Evolutionary conservation across 2,888 invertebrate species (phyloP).

Genomic region (Cataglyphis albicans): DNA sequence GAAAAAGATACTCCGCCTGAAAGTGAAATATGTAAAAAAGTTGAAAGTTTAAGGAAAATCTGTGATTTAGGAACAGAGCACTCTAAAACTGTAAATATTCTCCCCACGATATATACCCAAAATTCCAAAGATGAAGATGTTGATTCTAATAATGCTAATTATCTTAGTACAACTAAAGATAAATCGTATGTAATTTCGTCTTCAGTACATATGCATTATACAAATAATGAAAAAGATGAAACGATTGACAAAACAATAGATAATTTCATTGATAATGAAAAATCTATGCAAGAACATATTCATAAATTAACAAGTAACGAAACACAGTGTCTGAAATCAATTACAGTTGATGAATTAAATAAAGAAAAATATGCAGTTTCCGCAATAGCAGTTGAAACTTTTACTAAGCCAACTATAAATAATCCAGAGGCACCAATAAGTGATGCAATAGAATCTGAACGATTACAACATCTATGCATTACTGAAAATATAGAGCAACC

Average conservation of each 20-base stretch:
- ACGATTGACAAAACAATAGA: constrained; percentile 22
- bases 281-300: constrained; percentile 14
- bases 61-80: constrained; percentile 70
- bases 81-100: constrained; percentile 65
- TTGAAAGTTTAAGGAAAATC: constrained; percentile 70
- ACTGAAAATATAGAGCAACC: constrained; percentile 35
- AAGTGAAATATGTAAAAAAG: constrained; percentile 58
- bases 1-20: constrained; percentile 65
- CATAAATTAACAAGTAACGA: constrained; percentile 13
- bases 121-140: constrained; percentile 64
- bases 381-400: constrained; percentile 10
- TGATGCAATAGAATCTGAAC: constrained; percentile 13
- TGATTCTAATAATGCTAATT: constrained; percentile 59
- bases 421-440: constrained; percentile 28
- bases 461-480: neutral
- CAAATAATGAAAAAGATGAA: constrained; percentile 21
- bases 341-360: constrained; percentile 3
- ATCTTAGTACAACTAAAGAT: constrained; percentile 58
- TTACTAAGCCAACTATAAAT: constrained; percentile 2
- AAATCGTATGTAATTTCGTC: constrained; percentile 51
- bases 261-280: constrained; percentile 36
- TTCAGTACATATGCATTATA: constrained; percentile 24
- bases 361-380: constrained; percentile 30
- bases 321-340: constrained; percentile 27
- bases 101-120: constrained; percentile 50